A percentile compares a stretch with the other conserved stretches of the same genome.
phyloP scores from a whole-genome alignment of 1,140 invertebrate genomes.

The Drosophila neocordata region DNA sequence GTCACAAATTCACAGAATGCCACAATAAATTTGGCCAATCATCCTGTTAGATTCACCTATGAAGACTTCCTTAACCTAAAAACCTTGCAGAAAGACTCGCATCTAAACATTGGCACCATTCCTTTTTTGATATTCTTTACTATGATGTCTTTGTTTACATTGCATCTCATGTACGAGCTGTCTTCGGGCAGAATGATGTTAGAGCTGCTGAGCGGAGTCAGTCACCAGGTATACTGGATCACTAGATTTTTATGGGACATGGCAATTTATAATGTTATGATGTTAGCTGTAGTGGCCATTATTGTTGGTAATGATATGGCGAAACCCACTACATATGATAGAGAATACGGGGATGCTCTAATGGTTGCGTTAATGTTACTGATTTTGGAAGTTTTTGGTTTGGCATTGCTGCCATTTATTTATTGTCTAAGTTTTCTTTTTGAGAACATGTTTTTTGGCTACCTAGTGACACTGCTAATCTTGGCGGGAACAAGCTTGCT shows the following conservation, averaged over 20 bases:
- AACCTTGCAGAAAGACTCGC: background rate
- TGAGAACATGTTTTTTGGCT: background rate
- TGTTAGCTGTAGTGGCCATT: background rate
- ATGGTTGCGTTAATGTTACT: background rate
- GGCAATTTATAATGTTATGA: background rate
- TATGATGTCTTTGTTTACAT: background rate
- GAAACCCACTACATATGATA: background rate
- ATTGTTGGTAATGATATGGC: background rate
- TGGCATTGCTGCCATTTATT: constrained; percentile 20
- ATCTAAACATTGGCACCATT: background rate
- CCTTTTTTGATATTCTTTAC: background rate
- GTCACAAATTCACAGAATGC: background rate
- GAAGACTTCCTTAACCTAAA: background rate
- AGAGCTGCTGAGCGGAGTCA: constrained; percentile 3
- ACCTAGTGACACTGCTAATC: constrained; percentile 5
- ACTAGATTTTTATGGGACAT: constrained; percentile 10
- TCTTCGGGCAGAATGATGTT: background rate
- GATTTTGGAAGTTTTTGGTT: constrained; percentile 3
- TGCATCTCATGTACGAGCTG: background rate
- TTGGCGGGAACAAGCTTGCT: constrained; percentile 2
- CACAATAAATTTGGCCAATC: constrained; percentile 13
- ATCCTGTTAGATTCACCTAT: constrained; percentile 1
- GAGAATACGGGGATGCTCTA: background rate
- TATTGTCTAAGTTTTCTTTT: background rate
- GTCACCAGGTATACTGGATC: background rate